phyloP scores from a whole-genome alignment of 2,113 vertebrate genomes.

The Natator depressus region DNA sequence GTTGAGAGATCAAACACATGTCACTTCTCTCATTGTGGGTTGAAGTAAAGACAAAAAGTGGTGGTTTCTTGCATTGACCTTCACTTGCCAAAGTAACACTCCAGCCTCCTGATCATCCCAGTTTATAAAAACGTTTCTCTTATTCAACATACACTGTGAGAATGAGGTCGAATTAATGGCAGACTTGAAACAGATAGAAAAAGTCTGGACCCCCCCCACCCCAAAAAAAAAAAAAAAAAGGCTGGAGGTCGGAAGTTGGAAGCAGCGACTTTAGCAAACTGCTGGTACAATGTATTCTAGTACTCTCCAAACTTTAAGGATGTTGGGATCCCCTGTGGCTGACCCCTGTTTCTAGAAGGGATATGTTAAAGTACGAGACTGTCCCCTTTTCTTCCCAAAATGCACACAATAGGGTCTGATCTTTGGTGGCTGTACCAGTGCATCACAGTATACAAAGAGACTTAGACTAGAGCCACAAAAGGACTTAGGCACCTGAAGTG shows the following conservation, averaged over 20 bases:
- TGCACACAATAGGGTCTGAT: neutral
- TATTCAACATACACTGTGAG: neutral
- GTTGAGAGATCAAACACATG: neutral
- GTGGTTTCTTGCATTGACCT: neutral
- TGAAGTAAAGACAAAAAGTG: rapidly evolving
- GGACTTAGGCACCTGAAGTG: neutral
- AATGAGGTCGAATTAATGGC: neutral
- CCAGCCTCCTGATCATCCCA: neutral
- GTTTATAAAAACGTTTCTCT: neutral
- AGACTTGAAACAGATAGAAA: neutral
- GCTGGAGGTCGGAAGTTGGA: neutral
- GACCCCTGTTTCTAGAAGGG: neutral
- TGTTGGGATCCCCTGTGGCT: neutral
- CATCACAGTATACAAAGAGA: neutral
- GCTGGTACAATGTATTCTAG: neutral
- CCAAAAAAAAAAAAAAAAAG: neutral
- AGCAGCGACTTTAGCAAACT: neutral
- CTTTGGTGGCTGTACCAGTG: neutral
- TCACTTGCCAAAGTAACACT: neutral
- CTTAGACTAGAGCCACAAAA: neutral
- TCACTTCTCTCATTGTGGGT: neutral
- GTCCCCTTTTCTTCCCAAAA: neutral
- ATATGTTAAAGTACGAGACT: neutral
- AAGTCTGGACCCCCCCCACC: neutral
- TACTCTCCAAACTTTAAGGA: neutral